Percentiles rank a stretch among this genome's conserved stretches.
Evolutionary conservation across 2,797 vertebrate species (phyloP).

Genomic region (Protonibea diacanthus): DNA sequence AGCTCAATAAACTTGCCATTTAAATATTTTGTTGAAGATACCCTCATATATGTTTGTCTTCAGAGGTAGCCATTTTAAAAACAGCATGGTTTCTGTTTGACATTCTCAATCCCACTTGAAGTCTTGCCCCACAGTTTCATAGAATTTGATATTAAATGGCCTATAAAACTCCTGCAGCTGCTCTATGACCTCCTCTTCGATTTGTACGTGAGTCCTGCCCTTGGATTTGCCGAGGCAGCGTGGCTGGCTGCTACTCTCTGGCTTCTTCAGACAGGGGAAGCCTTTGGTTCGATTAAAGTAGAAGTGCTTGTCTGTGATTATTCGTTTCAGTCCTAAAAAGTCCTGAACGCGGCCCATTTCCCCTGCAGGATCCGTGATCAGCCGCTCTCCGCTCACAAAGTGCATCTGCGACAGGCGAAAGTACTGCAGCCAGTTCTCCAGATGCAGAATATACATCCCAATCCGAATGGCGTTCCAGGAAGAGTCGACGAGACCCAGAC

Average conservation of each 20-base stretch:
- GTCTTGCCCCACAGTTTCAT: conserved; percentile 96
- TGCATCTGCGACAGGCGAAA: conserved; percentile 96
- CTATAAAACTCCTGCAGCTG: conserved; percentile 97
- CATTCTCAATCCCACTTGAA: conserved; percentile 94
- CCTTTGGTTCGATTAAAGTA: conserved; percentile 99
- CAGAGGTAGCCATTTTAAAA: conserved; percentile 52
- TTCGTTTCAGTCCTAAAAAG: conserved; percentile 94
- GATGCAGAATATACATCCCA: conserved; percentile 94
- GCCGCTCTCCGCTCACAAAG: conserved; percentile 95
- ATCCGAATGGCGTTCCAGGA: conserved; percentile 98
- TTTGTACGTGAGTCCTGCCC: conserved; percentile 96
- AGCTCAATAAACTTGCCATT: conserved; percentile 16
- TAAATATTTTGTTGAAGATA: conserved; percentile 33
- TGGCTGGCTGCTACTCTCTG: conserved; percentile 90
- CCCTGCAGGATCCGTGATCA: conserved; percentile 95
- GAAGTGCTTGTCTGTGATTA: conserved; percentile 97
- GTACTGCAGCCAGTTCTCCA: conserved; percentile 96
- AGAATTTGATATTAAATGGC: conserved; percentile 97
- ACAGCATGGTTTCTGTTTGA: conserved; percentile 9
- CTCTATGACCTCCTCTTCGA: conserved; percentile 95
- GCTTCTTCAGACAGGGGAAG: conserved; percentile 96
- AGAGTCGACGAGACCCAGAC: conserved; percentile 90
- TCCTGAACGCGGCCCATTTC: conserved; percentile 97
- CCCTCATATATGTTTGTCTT: conserved; percentile 19
- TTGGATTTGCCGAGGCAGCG: conserved; percentile 98